phyloP scores from a whole-genome alignment of 2,888 invertebrate genomes.

The Stictocephala bisonia region DNA sequence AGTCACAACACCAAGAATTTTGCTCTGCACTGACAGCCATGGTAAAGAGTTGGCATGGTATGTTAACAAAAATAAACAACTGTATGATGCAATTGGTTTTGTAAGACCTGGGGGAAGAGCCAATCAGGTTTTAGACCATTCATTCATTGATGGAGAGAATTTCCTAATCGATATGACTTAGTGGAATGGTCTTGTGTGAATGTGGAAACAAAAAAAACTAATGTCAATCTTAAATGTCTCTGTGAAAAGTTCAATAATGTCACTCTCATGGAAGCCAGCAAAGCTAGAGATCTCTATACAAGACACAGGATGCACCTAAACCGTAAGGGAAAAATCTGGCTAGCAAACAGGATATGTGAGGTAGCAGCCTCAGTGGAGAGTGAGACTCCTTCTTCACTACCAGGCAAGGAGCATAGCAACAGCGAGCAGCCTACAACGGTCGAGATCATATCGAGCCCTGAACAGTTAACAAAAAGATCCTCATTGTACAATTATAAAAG shows the following conservation, averaged over 20 bases:
- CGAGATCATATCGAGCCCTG: neutral
- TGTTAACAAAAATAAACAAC: neutral
- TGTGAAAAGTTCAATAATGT: too few relatives aligned
- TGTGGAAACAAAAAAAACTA: too few relatives aligned
- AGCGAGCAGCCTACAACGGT: too few relatives aligned
- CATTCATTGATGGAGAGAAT: too few relatives aligned
- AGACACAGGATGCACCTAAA: neutral
- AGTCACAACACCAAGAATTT: neutral
- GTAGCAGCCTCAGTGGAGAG: neutral
- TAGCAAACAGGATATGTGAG: neutral
- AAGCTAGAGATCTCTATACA: neutral
- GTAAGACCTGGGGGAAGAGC: neutral
- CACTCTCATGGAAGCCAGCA: neutral
- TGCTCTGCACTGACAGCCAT: neutral
- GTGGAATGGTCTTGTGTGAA: too few relatives aligned
- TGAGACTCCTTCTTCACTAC: neutral
- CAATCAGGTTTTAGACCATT: neutral
- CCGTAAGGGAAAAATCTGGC: neutral
- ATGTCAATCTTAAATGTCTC: too few relatives aligned
- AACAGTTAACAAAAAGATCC: neutral
- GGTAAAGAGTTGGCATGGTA: too few relatives aligned
- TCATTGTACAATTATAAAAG: too few relatives aligned
- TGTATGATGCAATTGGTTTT: neutral
- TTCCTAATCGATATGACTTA: too few relatives aligned
- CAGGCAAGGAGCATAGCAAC: neutral